These are phyloP conservation scores for Antheraea pernyi DNA, from an alignment of 1,140 invertebrate species.

Conservation along the genomic window DNA sequence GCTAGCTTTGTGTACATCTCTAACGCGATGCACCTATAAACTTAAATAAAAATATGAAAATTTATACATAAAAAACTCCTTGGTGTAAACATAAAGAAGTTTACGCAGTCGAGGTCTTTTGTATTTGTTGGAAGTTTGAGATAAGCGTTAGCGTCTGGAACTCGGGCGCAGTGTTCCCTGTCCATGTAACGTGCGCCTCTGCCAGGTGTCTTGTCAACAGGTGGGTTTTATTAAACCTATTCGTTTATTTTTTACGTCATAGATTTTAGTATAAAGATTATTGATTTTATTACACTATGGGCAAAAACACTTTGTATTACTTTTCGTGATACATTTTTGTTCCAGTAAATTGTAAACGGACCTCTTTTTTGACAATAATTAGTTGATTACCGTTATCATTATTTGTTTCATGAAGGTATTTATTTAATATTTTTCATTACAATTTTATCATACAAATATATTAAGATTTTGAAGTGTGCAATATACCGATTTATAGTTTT, in stretches of 20 bases:
- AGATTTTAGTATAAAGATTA: not conserved
- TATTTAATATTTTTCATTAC: too few relatives aligned
- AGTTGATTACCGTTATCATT: too few relatives aligned
- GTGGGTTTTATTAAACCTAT: constrained; percentile 34
- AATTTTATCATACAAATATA: too few relatives aligned
- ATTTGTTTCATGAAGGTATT: too few relatives aligned
- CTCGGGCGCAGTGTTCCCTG: constrained; percentile 30
- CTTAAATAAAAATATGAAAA: not conserved
- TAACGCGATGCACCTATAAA: constrained; percentile 5
- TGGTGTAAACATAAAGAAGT: not conserved
- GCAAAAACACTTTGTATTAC: not conserved
- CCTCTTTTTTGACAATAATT: too few relatives aligned
- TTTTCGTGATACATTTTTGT: too few relatives aligned
- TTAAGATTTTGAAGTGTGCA: too few relatives aligned
- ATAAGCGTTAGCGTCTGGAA: constrained; percentile 35
- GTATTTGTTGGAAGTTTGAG: constrained; percentile 45
- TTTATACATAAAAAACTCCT: constrained; percentile 24
- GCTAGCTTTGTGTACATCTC: constrained; percentile 50
- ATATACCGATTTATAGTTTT: too few relatives aligned
- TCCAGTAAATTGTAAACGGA: too few relatives aligned
- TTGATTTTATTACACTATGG: not conserved
- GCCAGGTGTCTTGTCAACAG: constrained; percentile 64
- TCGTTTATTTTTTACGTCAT: constrained; percentile 19
- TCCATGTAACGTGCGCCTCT: constrained; percentile 48
- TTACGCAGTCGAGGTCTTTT: constrained; percentile 44